Percentiles rank a stretch among this genome's conserved stretches.
These are phyloP conservation scores for Rhagoletis pomonella DNA, from an alignment of 1,140 invertebrate genomes.

Conservation along the genomic window DNA sequence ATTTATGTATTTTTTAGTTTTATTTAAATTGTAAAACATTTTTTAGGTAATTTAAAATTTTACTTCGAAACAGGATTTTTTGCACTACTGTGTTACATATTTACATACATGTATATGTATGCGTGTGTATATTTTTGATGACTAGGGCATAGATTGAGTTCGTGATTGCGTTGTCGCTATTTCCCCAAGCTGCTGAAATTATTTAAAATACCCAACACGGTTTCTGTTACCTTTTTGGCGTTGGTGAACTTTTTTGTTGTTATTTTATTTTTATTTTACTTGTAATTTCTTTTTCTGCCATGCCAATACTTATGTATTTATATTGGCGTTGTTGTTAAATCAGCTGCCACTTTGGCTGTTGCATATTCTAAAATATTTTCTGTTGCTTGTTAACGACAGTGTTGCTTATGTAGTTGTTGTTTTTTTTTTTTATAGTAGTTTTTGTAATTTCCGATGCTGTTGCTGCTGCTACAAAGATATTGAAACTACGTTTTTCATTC, in stretches of 20 bases:
- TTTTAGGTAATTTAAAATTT: no score
- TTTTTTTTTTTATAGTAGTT: not conserved
- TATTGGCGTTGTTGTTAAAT: not conserved
- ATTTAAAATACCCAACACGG: no score
- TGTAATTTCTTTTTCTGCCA: not conserved
- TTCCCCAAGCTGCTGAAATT: no score
- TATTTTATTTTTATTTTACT: not conserved
- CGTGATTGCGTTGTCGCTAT: no score
- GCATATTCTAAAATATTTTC: not conserved
- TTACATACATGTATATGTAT: not conserved
- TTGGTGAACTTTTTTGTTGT: not conserved
- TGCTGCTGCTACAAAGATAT: not conserved
- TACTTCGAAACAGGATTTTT: no score
- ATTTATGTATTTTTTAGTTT: no score
- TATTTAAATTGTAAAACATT: no score
- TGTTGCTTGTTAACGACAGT: not conserved
- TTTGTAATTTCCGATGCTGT: constrained; percentile 31
- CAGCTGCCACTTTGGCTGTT: constrained; percentile 5
- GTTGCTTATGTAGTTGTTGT: constrained; percentile 11
- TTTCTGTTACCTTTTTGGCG: no score
- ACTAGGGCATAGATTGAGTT: no score
- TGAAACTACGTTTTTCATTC: constrained; percentile 52
- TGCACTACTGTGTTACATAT: no score
- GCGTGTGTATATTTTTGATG: not conserved
- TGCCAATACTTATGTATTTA: not conserved